These are phyloP conservation scores for Spodoptera litura DNA, from an alignment of 1,140 invertebrate species.

Conservation along the genomic window DNA sequence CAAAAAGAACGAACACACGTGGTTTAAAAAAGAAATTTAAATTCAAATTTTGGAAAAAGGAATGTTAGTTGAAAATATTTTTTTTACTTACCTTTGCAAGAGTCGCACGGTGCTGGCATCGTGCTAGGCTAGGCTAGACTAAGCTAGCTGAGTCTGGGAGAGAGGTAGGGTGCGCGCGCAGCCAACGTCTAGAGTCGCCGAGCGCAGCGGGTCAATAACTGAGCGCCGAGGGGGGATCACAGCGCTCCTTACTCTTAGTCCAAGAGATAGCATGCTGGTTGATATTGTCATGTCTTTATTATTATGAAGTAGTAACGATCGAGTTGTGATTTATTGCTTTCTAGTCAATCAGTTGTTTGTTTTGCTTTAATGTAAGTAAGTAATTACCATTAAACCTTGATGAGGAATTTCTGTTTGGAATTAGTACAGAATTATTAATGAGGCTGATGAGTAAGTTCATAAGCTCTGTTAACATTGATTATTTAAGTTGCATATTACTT, in stretches of 20 bases:
- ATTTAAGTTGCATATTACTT: too few species aligned
- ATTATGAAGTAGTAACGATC: neutral
- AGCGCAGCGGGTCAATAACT: constrained; percentile 79
- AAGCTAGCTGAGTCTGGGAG: constrained; percentile 61
- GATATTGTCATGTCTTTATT: neutral
- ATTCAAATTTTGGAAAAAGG: constrained; percentile 36
- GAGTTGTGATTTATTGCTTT: neutral
- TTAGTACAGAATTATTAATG: too few species aligned
- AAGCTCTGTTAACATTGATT: too few species aligned
- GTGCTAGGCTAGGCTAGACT: constrained; percentile 49
- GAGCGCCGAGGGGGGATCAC: constrained; percentile 70
- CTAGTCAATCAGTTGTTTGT: too few species aligned
- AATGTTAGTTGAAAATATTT: neutral
- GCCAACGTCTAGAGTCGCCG: constrained; percentile 57
- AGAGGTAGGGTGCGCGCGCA: constrained; percentile 54
- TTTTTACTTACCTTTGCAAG: constrained; percentile 73
- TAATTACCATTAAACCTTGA: too few species aligned
- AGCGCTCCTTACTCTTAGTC: constrained; percentile 51
- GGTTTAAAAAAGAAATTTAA: neutral
- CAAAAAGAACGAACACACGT: neutral
- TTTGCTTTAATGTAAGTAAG: too few species aligned
- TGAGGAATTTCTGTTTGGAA: too few species aligned
- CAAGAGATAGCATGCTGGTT: constrained; percentile 2
- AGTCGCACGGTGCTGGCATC: constrained; percentile 80
- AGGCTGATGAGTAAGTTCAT: too few species aligned